Percentiles rank a stretch among this genome's conserved stretches.
Conservation (phyloP, 2,113 vertebrate genomes). For the Stercorarius parasiticus region DNA sequence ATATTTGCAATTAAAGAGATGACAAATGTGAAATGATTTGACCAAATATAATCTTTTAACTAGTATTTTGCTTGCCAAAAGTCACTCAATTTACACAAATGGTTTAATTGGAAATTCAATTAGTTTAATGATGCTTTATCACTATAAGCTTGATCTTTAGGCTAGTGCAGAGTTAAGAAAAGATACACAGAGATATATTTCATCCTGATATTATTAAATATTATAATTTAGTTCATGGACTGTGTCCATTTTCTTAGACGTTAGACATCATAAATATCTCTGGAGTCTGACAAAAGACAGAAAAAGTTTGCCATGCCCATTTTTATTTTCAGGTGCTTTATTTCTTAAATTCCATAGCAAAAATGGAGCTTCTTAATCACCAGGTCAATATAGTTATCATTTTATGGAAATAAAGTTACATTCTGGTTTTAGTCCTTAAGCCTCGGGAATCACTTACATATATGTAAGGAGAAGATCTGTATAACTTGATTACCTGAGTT, state of each 20-base stretch:
- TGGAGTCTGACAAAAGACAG: not conserved
- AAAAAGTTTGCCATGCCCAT: not conserved
- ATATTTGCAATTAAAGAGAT: not conserved
- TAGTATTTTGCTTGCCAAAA: not conserved
- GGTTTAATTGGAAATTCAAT: not conserved
- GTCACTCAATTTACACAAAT: not conserved
- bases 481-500: not conserved
- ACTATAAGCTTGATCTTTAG: not conserved
- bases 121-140: not conserved
- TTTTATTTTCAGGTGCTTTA: not conserved
- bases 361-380: not conserved
- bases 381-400: not conserved
- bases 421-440: not conserved
- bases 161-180: not conserved
- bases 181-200: not conserved
- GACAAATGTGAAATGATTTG: not conserved
- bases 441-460: not conserved
- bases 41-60: not conserved
- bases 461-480: not conserved
- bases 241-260: not conserved
- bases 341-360: not conserved
- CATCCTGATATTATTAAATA: not conserved
- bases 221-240: not conserved
- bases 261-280: not conserved
- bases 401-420: not conserved